Conservation (phyloP, 1,140 invertebrate species). For the Nymphalis io region DNA sequence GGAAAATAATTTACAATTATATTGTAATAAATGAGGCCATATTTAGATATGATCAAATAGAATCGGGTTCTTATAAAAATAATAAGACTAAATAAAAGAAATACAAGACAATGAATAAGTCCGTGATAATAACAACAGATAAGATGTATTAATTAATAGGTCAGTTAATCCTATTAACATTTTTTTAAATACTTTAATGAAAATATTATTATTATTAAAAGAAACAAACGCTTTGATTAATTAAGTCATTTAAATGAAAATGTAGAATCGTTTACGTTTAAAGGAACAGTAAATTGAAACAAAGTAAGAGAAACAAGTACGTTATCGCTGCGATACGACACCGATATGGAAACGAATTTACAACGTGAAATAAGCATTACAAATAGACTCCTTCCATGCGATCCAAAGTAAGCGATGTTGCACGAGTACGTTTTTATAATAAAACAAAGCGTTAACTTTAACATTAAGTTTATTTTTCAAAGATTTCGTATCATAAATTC, state of each 20-base stretch:
- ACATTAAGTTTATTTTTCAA: not conserved
- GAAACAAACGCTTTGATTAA: too few relatives aligned
- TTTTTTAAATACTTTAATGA: too few relatives aligned
- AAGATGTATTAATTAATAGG: not conserved
- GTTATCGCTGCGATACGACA: slow-evolving; percentile 28
- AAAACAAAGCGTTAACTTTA: not conserved
- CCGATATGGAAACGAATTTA: slow-evolving; percentile 27
- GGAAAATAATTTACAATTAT: not conserved
- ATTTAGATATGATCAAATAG: not conserved
- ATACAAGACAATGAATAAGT: not conserved
- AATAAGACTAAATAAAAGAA: not conserved
- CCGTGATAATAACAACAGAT: not conserved
- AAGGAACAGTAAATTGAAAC: slow-evolving; percentile 23
- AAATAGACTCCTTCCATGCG: slow-evolving; percentile 32
- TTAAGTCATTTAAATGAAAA: not conserved
- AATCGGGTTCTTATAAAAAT: not conserved
- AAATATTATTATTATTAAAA: too few relatives aligned
- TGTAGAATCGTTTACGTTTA: slow-evolving; percentile 17
- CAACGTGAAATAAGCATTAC: slow-evolving; percentile 28
- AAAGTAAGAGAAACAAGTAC: slow-evolving; percentile 20
- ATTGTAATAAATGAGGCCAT: not conserved
- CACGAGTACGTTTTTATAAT: not conserved
- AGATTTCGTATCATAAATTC: not conserved
- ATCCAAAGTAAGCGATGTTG: not conserved
- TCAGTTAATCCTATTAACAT: not conserved